Evolutionary conservation across 2,113 vertebrate genomes (phyloP).

Genomic region (Gobiocypris rarus): DNA sequence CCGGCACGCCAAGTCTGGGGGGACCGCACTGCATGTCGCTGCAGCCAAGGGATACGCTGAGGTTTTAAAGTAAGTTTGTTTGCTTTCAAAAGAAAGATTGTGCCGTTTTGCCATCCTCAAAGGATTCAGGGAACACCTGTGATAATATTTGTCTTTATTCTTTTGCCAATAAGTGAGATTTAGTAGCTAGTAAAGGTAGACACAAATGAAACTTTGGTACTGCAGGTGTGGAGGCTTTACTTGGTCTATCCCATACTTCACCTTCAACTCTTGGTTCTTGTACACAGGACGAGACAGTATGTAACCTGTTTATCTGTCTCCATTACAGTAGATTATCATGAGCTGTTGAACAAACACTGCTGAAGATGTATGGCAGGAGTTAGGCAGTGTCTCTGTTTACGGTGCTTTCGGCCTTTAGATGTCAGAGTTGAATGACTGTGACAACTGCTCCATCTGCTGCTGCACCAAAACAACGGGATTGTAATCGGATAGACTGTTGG

Average conservation of each 20-base stretch:
- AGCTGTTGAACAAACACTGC: conserved; percentile 20
- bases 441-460: conserved; percentile 13
- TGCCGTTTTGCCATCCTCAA: neutral
- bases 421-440: conserved; percentile 22
- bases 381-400: conserved; percentile 4
- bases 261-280: neutral
- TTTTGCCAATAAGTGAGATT: neutral
- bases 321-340: conserved; percentile 31
- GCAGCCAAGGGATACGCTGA: conserved; percentile 97
- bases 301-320: conserved; percentile 8
- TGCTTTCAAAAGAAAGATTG: neutral
- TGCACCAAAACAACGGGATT: neutral
- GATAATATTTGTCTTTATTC: neutral
- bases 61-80: conserved; percentile 96
- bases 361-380: conserved; percentile 1
- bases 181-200: neutral
- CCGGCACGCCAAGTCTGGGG: conserved; percentile 93
- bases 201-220: neutral
- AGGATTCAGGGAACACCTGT: neutral
- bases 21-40: conserved; percentile 95
- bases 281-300: neutral
- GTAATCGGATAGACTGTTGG: neutral
- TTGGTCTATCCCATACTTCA: neutral
- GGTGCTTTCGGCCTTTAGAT: neutral
- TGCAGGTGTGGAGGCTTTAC: neutral